Evolutionary conservation across 2,888 invertebrate species (phyloP).

Genomic region (Spodoptera picta): DNA sequence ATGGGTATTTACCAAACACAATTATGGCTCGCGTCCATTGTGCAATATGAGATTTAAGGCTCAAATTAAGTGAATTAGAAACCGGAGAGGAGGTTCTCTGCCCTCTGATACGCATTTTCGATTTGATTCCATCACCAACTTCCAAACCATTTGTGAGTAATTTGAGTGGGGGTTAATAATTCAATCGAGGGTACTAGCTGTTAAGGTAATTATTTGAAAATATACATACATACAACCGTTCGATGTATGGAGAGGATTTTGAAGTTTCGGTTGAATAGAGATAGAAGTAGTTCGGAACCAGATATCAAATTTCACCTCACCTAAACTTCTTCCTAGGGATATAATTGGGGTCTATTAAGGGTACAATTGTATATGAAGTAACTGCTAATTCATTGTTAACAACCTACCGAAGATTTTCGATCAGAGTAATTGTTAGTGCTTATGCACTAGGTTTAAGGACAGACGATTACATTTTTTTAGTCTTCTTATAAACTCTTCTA

Average conservation of each 20-base stretch:
- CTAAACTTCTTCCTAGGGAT: no score
- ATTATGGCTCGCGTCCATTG: conserved; percentile 85
- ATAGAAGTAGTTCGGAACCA: background rate
- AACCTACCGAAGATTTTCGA: no score
- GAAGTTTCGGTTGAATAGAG: no score
- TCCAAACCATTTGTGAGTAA: conserved; percentile 55
- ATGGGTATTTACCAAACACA: conserved; percentile 84
- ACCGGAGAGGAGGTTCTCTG: conserved; percentile 69
- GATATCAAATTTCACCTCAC: no score
- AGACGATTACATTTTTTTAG: no score
- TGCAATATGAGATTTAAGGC: conserved; percentile 87
- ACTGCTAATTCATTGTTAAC: no score
- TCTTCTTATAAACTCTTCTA: no score
- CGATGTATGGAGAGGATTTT: background rate
- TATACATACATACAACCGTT: conserved; percentile 23
- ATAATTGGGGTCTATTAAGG: no score
- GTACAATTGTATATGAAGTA: no score
- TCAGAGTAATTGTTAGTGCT: no score
- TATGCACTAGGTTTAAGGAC: no score
- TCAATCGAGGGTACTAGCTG: conserved; percentile 32
- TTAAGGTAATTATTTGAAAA: conserved; percentile 28
- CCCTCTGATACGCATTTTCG: conserved; percentile 42
- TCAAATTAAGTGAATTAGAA: conserved; percentile 87
- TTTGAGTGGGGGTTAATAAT: conserved; percentile 47
- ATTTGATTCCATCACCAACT: conserved; percentile 48